These are phyloP conservation scores for Paralichthys olivaceus DNA, from an alignment of 2,113 vertebrate genomes.

Conservation along the genomic window DNA sequence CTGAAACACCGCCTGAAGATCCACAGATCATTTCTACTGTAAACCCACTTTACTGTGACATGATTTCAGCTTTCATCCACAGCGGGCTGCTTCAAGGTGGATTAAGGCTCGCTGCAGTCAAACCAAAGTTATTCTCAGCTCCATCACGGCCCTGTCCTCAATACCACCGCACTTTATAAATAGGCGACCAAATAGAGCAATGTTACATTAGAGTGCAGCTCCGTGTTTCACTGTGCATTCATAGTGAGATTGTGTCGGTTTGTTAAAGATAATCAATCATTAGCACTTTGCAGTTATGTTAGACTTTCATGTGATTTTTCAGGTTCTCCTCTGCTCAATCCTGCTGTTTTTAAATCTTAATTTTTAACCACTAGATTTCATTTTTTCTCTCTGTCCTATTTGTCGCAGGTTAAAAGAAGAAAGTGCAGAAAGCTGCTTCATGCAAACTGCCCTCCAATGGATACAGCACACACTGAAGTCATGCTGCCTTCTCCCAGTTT, in stretches of 20 bases:
- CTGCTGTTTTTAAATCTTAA: background rate
- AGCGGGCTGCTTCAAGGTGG: conserved; percentile 55
- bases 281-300: background rate
- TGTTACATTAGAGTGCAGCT: conserved; percentile 46
- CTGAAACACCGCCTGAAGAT: conserved; percentile 9
- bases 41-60: conserved; percentile 48
- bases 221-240: conserved; percentile 28
- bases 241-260: background rate
- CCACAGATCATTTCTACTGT: conserved; percentile 20
- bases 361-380: background rate
- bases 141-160: conserved; percentile 61
- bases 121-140: conserved; percentile 70
- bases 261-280: background rate
- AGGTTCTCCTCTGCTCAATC: background rate
- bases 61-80: conserved; percentile 30
- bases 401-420: conserved; percentile 29
- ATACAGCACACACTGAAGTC: background rate
- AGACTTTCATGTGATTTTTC: background rate
- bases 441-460: conserved; percentile 41
- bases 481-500: background rate
- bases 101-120: conserved; percentile 57
- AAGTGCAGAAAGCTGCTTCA: background rate
- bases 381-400: conserved; percentile 13
- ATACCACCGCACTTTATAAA: conserved; percentile 65
- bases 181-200: conserved; percentile 56